Percentiles rank a stretch among this genome's conserved stretches.
phyloP scores from a whole-genome alignment of 2,113 vertebrate genomes.

The Cephalopholis sonnerati region DNA sequence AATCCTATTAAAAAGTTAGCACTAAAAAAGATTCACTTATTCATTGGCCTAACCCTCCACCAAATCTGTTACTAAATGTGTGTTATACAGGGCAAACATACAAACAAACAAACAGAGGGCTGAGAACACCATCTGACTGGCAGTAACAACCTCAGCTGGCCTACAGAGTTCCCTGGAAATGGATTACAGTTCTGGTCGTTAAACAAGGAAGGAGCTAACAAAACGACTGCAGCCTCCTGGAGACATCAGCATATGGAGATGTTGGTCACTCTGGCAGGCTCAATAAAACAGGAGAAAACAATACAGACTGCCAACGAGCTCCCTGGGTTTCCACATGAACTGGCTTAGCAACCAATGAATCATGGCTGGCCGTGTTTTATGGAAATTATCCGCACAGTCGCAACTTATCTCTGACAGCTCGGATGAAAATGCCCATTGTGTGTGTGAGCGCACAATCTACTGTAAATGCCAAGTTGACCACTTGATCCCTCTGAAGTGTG shows the following conservation, averaged over 20 bases:
- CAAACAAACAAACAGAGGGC: conserved; percentile 10
- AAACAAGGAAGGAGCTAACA: conserved; percentile 22
- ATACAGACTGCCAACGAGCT: conserved; percentile 46
- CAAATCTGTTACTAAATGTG: conserved; percentile 20
- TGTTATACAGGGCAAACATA: neutral
- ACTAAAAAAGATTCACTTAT: neutral
- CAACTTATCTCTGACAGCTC: conserved; percentile 36
- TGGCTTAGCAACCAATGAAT: conserved; percentile 55
- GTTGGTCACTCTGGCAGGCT: conserved; percentile 45
- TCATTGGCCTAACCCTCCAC: conserved; percentile 8
- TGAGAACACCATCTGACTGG: conserved; percentile 41
- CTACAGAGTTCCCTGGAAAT: conserved; percentile 6
- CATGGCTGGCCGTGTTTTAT: conserved; percentile 53
- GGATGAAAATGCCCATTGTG: conserved; percentile 45
- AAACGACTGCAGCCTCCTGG: conserved; percentile 30
- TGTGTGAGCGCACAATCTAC: conserved; percentile 35
- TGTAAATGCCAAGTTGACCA: conserved; percentile 51
- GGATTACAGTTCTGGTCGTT: conserved; percentile 23
- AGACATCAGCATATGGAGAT: conserved; percentile 53
- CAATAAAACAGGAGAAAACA: conserved; percentile 60
- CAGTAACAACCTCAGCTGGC: conserved; percentile 7
- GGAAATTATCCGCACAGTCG: conserved; percentile 50
- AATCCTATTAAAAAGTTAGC: neutral
- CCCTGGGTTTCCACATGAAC: conserved; percentile 46
- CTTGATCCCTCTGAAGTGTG: conserved; percentile 58